Base-by-base conservation (phyloP, 2,888 invertebrate genomes). In the Cylloceria caligata region DNA sequence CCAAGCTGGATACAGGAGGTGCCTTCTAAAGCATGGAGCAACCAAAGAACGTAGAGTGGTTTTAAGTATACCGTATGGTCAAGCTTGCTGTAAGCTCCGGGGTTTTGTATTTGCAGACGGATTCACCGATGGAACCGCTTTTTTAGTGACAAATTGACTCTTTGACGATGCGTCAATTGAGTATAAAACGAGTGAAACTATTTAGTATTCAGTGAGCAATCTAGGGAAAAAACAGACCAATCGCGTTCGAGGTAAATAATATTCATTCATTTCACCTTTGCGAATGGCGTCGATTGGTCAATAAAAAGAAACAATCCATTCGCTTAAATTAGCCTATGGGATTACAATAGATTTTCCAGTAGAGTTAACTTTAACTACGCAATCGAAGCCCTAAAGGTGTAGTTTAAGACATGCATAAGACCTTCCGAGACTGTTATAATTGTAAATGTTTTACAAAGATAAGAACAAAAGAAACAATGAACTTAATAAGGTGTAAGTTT, bases 401-500 rank as follows among this genome's bases (percentile, higher is more conserved):
- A 30, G 1, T 0, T 3, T 4, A 2, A 27, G 11, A 24, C 30
- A 27, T 57, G n/a, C 3, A 16, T 30, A 13, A 6, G 30, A 27
- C 16, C n/a, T n/a, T 9, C 36, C 19, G 34, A 36, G 36, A 19
- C 6, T 36, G 0, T 57, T 13, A 57, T 57, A 16, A 47, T 34
- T 19, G 5, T 9, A 2, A n/a, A 19, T 60, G 60, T 19, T 34
- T 34, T 16, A 16, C 16, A 19, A 16, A n/a, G n/a, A n/a, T n/a
- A n/a, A n/a, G n/a, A 24, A 11, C 42, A n/a, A 60, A 16, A 16
- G n/a, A 34, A 9, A 60, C 60, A 55, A 36, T 21, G 0, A 42
- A 6, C 11, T 36, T 39, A 52, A 45, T 57, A 72, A 71, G 11
- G 9, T 9, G 24, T 52, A 36, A 49, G 11, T 27, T 3, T 57